A percentile compares a stretch with the other conserved stretches of the same genome.
phyloP scores from a whole-genome alignment of 1,140 invertebrate genomes.

The Trypoxylus dichotomus region DNA sequence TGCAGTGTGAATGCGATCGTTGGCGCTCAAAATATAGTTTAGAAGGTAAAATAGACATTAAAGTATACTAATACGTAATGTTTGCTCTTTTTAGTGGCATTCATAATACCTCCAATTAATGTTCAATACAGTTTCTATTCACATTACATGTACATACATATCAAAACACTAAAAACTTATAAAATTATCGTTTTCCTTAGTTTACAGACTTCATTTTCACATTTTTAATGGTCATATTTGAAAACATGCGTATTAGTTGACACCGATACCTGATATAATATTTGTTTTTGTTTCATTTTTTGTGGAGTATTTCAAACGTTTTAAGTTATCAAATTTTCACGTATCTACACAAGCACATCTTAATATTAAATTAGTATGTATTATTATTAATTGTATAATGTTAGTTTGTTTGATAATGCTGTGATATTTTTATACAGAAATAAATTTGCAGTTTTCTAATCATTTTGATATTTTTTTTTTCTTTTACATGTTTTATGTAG shows the following conservation, averaged over 20 bases:
- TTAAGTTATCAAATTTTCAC: neutral
- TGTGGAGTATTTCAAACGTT: neutral
- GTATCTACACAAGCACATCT: neutral
- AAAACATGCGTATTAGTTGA: neutral
- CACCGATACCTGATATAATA: neutral
- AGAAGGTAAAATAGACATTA: constrained; percentile 64
- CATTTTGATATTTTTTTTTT: constrained; percentile 40
- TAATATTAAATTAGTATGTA: constrained; percentile 27
- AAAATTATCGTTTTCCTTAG: neutral
- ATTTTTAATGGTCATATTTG: neutral
- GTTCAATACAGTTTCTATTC: neutral
- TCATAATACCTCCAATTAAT: constrained; percentile 4
- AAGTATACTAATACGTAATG: constrained; percentile 31
- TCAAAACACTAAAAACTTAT: neutral
- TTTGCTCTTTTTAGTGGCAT: constrained; percentile 28
- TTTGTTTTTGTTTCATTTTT: constrained; percentile 1
- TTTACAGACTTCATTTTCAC: neutral
- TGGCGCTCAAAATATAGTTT: constrained; percentile 80
- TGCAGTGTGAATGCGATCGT: constrained; percentile 83
- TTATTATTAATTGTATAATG: constrained; percentile 27
- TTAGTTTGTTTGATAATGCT: constrained; percentile 30
- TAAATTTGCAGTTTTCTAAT: constrained; percentile 38
- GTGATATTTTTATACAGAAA: constrained; percentile 44
- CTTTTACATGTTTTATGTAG: constrained; percentile 2
- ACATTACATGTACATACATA: constrained; percentile 6